A percentile compares a stretch with the other conserved stretches of the same genome.
phyloP scores from a whole-genome alignment of 2,888 invertebrate genomes.

The Abrostola tripartita region DNA sequence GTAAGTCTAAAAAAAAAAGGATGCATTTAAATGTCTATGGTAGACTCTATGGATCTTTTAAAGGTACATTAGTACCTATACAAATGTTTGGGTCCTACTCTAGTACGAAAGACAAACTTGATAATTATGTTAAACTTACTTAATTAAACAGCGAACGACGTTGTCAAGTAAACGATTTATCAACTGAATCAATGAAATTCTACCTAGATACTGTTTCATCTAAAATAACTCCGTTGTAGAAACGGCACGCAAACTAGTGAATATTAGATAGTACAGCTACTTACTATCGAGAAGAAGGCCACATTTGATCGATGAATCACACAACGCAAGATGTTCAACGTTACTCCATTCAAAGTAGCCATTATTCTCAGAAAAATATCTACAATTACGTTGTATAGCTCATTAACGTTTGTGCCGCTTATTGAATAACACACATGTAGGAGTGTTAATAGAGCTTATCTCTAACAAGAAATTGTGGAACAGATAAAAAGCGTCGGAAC shows the following conservation, averaged over 20 bases:
- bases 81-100: no score
- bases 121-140: not conserved
- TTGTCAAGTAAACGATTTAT: not conserved
- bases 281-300: constrained; percentile 46
- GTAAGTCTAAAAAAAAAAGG: no score
- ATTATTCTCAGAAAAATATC: constrained; percentile 45
- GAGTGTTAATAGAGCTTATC: constrained; percentile 44
- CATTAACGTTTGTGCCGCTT: constrained; percentile 24
- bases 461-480: constrained; percentile 51
- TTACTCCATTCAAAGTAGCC: constrained; percentile 31
- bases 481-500: constrained; percentile 51
- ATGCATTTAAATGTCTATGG: no score
- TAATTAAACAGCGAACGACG: not conserved
- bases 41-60: no score
- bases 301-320: constrained; percentile 47
- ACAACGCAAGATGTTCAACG: constrained; percentile 25
- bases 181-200: constrained; percentile 35
- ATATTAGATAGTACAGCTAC: constrained; percentile 30
- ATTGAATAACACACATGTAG: constrained; percentile 37
- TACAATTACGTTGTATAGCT: constrained; percentile 21
- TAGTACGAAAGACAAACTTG: not conserved
- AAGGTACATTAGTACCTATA: no score
- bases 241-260: constrained; percentile 25
- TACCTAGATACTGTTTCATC: constrained; percentile 4
- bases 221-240: constrained; percentile 13